Evolutionary conservation across 2,888 invertebrate genomes (phyloP).

Genomic region (Saturnia pavonia): DNA sequence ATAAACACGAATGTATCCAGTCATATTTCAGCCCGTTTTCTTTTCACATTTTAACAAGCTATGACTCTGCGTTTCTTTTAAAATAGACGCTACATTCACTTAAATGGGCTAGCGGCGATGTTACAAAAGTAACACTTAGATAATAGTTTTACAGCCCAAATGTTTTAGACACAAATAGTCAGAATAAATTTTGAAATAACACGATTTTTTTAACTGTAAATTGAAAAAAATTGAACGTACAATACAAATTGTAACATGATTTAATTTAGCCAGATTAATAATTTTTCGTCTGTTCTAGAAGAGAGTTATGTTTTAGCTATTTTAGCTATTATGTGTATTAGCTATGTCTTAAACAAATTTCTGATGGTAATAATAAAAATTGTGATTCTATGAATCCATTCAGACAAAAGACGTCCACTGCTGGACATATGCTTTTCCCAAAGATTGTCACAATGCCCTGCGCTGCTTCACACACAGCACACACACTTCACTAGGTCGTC

Average conservation of each 20-base stretch:
- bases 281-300: no score
- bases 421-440: no score
- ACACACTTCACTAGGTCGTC: no score
- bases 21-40: constrained; percentile 52
- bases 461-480: no score
- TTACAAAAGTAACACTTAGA: constrained; percentile 52
- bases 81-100: constrained; percentile 35
- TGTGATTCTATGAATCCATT: no score
- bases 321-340: neutral
- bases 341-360: neutral
- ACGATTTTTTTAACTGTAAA: no score
- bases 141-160: constrained; percentile 34
- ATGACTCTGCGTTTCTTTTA: constrained; percentile 57
- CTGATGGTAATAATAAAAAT: neutral
- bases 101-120: constrained; percentile 32
- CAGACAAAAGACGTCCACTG: no score
- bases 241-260: no score
- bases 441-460: no score
- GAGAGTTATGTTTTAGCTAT: neutral
- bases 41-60: constrained; percentile 58
- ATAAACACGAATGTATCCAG: constrained; percentile 49
- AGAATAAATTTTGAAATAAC: no score
- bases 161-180: neutral
- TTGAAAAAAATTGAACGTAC: no score
- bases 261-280: no score